Conservation (phyloP, 2,797 vertebrate species). For the Myioborus miniatus region DNA sequence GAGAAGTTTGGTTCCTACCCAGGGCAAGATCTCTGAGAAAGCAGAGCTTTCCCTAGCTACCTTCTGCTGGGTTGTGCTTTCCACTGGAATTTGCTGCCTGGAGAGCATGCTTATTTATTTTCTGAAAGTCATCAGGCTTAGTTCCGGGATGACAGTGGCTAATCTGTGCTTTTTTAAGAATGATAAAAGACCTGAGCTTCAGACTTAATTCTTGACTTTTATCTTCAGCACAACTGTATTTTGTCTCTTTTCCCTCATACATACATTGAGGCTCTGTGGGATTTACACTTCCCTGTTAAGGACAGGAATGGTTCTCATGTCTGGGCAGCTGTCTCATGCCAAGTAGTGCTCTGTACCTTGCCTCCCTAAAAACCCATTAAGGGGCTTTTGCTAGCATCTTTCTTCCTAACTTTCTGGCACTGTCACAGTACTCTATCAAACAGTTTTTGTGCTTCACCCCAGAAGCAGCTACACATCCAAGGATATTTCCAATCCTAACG, state of each 20-base stretch:
- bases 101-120: conserved; percentile 3
- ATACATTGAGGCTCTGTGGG: background rate
- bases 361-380: background rate
- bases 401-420: background rate
- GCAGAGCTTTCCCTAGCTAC: conserved; percentile 18
- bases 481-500: background rate
- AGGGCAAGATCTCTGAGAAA: background rate
- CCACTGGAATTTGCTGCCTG: conserved; percentile 46
- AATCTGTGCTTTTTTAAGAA: background rate
- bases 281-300: background rate
- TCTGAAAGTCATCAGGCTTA: conserved; percentile 17
- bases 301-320: background rate
- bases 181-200: background rate
- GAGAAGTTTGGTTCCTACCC: conserved; percentile 1
- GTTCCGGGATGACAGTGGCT: background rate
- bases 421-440: background rate
- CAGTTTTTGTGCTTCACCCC: background rate
- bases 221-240: background rate
- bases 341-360: background rate
- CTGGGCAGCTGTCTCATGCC: background rate
- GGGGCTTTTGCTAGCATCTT: background rate
- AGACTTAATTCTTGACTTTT: background rate
- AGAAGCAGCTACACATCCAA: background rate
- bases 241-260: background rate
- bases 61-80: conserved; percentile 34